Percentiles rank a stretch among this genome's conserved stretches.
phyloP scores from a whole-genome alignment of 2,113 vertebrate genomes.

The Callipepla squamata region DNA sequence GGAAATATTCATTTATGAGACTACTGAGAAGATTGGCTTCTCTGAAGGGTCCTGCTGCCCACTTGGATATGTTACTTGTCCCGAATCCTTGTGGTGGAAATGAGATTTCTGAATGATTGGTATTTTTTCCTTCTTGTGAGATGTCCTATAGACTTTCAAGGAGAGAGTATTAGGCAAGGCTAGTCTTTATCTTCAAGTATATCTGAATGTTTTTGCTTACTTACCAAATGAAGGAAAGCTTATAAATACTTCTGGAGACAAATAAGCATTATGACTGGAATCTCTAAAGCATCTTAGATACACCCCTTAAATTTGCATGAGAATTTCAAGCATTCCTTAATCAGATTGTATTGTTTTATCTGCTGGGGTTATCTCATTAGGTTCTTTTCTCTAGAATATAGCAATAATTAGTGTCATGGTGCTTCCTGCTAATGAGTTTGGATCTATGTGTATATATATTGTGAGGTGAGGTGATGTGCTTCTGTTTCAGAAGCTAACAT shows the following conservation, averaged over 20 bases:
- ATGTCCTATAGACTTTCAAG: neutral
- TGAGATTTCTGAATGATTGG: constrained; percentile 5
- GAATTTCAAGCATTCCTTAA: constrained; percentile 32
- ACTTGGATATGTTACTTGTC: neutral
- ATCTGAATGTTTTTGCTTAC: constrained; percentile 2
- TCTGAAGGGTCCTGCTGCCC: constrained; percentile 30
- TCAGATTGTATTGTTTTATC: neutral
- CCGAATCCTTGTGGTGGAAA: constrained; percentile 16
- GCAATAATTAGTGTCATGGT: neutral
- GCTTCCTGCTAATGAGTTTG: neutral
- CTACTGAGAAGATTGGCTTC: constrained; percentile 17
- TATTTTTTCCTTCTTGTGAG: constrained; percentile 32
- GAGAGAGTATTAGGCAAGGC: neutral
- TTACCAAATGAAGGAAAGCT: neutral
- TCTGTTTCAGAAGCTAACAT: neutral
- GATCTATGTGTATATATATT: neutral
- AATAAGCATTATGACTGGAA: neutral
- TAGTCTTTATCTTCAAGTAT: neutral
- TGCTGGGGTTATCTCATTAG: neutral
- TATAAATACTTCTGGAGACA: neutral
- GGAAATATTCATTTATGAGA: neutral
- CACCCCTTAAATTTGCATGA: neutral
- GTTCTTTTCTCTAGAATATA: neutral
- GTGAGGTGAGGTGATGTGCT: neutral
- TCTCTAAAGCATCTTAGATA: neutral